Evolutionary conservation across 1,140 invertebrate genomes (phyloP), one percentile per base, ranked within the genome.

Genomic region (Cardiocondyla obscurior): DNA sequence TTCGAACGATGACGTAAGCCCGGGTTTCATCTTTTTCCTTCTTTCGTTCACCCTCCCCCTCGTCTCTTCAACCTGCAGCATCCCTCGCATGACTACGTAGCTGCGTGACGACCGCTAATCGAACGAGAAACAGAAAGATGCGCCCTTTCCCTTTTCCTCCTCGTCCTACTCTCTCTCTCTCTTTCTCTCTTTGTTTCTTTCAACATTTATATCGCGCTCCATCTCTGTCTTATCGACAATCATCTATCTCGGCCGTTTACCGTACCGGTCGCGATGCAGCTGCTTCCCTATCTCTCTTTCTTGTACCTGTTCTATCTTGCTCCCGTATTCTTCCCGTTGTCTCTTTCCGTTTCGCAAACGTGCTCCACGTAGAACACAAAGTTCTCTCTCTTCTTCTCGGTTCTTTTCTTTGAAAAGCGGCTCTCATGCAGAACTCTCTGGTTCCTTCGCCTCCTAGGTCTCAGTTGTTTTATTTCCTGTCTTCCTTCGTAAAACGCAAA

Each of bases 1-100:
- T 84, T 83, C 82, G 55, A 64, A 84, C 79, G 89, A 86, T 90
- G 89, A 90, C 82, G 89, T 85, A 82, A 90, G 67, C 62, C 8
- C 8, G n/a, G n/a, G 33, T 30, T 30, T 62, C 81, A n/a, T 82
- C 76, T 60, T 84, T 30, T 33, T 28, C 55, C 53, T 3, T 19
- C 14, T 44, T 42, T 51, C 44, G 16, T 79, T 42, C 22, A 55
- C 25, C 49, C 77, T 67, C 64, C 53, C 46, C 12, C 22, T n/a
- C n/a, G n/a, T n/a, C 36, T 5, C 25, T 55, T 55, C 14, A 57
- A 64, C 36, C n/a, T 62, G 74, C 72, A 65, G 64, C 58, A 53
- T 77, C 70, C 70, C 73, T 85, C 76, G 60, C 67, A 36, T 67
- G 44, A 58, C 25, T n/a, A n/a, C 28, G 8, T 67, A 42, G 25